Conservation (phyloP, 2,888 invertebrate species). For the Coremacera marginata region DNA sequence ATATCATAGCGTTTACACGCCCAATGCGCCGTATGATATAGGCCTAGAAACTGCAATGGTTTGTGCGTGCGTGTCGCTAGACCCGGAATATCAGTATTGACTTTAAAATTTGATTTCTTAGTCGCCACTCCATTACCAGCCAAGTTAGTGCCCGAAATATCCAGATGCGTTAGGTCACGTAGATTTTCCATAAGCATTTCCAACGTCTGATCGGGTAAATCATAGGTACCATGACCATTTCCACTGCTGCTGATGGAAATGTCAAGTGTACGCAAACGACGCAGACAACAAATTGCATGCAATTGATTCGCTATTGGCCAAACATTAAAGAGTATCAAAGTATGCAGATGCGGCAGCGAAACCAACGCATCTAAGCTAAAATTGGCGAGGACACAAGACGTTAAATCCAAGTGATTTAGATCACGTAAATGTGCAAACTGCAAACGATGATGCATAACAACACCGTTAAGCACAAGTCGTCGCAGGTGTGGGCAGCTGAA, state of each 20-base stretch:
- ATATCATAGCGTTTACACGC: conserved; percentile 92
- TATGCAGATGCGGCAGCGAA: conserved; percentile 77
- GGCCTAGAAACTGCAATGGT: conserved; percentile 89
- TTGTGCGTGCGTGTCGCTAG: conserved; percentile 80
- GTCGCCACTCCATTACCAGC: conserved; percentile 86
- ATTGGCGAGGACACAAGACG: conserved; percentile 67
- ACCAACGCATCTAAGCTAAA: conserved; percentile 70
- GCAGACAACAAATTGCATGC: conserved; percentile 74
- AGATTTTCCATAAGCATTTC: conserved; percentile 79
- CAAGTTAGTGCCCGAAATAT: conserved; percentile 96
- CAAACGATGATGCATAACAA: conserved; percentile 65
- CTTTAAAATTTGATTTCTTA: conserved; percentile 64
- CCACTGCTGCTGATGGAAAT: conserved; percentile 80
- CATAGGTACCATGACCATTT: conserved; percentile 79
- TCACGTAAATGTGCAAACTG: conserved; percentile 65
- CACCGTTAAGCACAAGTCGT: conserved; percentile 66
- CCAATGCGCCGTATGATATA: conserved; percentile 90
- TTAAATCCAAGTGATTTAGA: conserved; percentile 66
- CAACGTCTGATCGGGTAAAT: conserved; percentile 78
- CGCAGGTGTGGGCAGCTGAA: conserved; percentile 67
- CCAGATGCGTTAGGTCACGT: conserved; percentile 83
- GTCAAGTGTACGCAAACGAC: conserved; percentile 80
- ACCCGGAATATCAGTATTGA: conserved; percentile 84
- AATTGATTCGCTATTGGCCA: conserved; percentile 73
- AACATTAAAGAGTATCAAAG: conserved; percentile 86